Evolutionary conservation across 2,888 invertebrate genomes (phyloP).

Genomic region (Zeuzera pyrina): DNA sequence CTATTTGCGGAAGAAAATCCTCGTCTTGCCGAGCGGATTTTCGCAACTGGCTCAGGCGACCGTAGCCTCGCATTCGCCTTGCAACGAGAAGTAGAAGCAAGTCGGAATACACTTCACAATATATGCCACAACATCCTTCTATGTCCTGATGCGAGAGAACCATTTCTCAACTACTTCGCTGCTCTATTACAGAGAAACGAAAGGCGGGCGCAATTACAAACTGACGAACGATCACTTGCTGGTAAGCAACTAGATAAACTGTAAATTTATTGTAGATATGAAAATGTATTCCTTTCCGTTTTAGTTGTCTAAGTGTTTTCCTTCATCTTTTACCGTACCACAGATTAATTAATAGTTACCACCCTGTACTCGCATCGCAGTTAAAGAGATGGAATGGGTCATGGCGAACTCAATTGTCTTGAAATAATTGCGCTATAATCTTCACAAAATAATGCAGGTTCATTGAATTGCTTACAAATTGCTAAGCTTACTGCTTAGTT

Average conservation of each 20-base stretch:
- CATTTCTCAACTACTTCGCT: slow-evolving; percentile 85
- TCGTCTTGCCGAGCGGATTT: slow-evolving; percentile 83
- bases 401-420: too few species aligned
- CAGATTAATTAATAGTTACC: too few species aligned
- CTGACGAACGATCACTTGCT: slow-evolving; percentile 88
- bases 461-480: too few species aligned
- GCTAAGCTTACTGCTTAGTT: too few species aligned
- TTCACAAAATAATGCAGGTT: too few species aligned
- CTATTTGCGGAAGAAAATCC: slow-evolving; percentile 95
- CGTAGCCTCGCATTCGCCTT: slow-evolving; percentile 79
- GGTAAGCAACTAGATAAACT: slow-evolving; percentile 34
- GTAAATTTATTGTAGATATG: not conserved
- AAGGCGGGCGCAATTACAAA: slow-evolving; percentile 91
- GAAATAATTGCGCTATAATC: too few species aligned
- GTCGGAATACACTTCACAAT: slow-evolving; percentile 82
- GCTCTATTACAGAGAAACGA: slow-evolving; percentile 85
- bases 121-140: slow-evolving; percentile 88
- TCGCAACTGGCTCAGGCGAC: slow-evolving; percentile 73
- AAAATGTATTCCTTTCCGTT: too few species aligned
- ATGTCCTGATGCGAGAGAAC: slow-evolving; percentile 85
- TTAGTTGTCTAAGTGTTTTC: too few species aligned
- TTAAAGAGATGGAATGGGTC: too few species aligned
- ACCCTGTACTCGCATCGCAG: too few species aligned
- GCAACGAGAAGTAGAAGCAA: slow-evolving; percentile 86
- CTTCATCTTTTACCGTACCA: too few species aligned